Conservation (phyloP, 2,888 invertebrate genomes). For the Tetramorium bicarinatum region DNA sequence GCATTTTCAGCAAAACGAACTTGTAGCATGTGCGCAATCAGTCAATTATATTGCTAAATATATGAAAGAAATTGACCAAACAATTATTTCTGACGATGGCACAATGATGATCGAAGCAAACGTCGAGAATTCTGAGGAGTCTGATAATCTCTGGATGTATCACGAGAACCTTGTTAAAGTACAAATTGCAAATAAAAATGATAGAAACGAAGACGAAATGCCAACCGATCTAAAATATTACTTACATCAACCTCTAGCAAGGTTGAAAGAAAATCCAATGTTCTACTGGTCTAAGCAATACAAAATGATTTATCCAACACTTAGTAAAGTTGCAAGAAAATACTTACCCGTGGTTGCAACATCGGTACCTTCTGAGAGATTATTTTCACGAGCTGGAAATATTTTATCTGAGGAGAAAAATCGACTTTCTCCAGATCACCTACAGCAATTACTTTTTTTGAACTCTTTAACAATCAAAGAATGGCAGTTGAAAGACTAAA, state of each 20-base stretch:
- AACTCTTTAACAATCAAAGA: neutral
- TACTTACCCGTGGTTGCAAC: slow-evolving; percentile 48
- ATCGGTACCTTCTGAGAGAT: slow-evolving; percentile 62
- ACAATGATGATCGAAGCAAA: neutral
- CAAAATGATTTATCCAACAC: slow-evolving; percentile 9
- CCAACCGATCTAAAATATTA: neutral
- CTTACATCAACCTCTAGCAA: neutral
- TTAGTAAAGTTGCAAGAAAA: neutral
- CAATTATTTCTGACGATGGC: neutral
- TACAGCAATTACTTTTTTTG: slow-evolving; percentile 10
- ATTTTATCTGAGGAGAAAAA: slow-evolving; percentile 51
- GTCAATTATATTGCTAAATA: slow-evolving; percentile 3
- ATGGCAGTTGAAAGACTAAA: neutral
- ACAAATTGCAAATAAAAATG: neutral
- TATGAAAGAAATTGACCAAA: neutral
- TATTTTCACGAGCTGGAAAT: slow-evolving; percentile 63
- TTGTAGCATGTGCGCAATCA: slow-evolving; percentile 67
- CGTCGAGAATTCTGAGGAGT: neutral
- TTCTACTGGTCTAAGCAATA: neutral
- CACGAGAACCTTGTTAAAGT: neutral
- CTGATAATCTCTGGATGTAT: neutral
- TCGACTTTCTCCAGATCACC: slow-evolving; percentile 43
- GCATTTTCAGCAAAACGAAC: slow-evolving; percentile 68
- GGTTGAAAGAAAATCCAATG: neutral
- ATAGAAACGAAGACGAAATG: neutral